Conservation (phyloP, 2,888 invertebrate genomes). For the Tinea semifulvella region DNA sequence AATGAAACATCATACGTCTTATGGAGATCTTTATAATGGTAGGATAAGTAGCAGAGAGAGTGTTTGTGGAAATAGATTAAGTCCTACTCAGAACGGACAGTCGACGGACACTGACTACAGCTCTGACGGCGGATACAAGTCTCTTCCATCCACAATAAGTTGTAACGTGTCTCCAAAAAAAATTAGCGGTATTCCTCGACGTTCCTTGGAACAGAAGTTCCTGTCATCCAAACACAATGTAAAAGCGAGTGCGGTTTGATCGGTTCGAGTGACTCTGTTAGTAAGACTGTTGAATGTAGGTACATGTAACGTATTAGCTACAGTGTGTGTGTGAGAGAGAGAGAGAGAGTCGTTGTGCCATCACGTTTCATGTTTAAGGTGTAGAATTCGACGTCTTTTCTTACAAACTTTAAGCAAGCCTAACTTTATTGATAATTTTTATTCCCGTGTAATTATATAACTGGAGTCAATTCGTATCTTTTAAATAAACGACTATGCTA, state of each 20-base stretch:
- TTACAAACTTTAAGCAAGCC: too few relatives aligned
- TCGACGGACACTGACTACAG: slow-evolving; percentile 62
- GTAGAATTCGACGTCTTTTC: too few relatives aligned
- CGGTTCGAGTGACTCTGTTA: slow-evolving; percentile 15
- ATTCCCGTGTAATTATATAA: too few relatives aligned
- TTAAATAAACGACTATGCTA: too few relatives aligned
- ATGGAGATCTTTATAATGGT: slow-evolving; percentile 54
- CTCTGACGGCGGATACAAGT: slow-evolving; percentile 62
- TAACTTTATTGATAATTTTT: too few relatives aligned
- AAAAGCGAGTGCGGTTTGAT: slow-evolving; percentile 53
- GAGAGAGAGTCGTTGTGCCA: slow-evolving; percentile 13
- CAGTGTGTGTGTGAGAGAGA: not conserved
- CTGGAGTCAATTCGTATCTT: too few relatives aligned
- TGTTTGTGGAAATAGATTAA: slow-evolving; percentile 48
- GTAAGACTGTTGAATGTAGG: slow-evolving; percentile 9
- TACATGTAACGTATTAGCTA: not conserved
- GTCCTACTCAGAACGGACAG: slow-evolving; percentile 48
- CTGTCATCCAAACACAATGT: slow-evolving; percentile 46
- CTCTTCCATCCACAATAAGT: slow-evolving; percentile 59
- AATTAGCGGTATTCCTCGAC: slow-evolving; percentile 52
- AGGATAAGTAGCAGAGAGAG: slow-evolving; percentile 53
- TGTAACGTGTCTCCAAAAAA: slow-evolving; percentile 39
- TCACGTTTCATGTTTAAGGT: slow-evolving; percentile 9
- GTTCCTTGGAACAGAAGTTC: slow-evolving; percentile 57
- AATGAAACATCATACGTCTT: slow-evolving; percentile 57